Base-by-base conservation (phyloP, 2,113 vertebrate genomes). In the Gymnorhina tibicen region DNA sequence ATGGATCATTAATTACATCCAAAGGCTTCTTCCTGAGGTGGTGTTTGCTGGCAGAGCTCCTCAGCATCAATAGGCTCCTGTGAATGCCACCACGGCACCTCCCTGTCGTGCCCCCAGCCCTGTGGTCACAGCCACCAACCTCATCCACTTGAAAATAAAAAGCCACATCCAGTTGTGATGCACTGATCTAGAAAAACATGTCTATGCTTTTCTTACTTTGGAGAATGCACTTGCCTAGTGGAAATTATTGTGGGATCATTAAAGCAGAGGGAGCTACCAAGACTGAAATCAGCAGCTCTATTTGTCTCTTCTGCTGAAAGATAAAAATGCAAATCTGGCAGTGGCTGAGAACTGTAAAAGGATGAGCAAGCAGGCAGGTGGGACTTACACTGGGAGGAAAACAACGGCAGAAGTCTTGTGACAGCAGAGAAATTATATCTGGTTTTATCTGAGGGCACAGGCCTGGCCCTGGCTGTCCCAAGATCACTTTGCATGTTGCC, bases 181-280 rank as follows among this genome's bases (percentile, higher is more conserved):
- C 41, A 10, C 5, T 68, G 84, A 44, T 8, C 8, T 68, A 66
- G 58, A 21, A 73, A 53, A 52, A 35, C 2, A 3, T 46, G 46
- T 47, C 18, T 6, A 4, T 0, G 0, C 14, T 30, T 55, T n/a
- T 30, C 19, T 24, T 19, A 1, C 21, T 59, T 9, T 32, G 47
- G 12, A 13, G 27, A 67, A 67, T 14, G 23, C 17, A 9, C 10
- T 62, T 64, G 9, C 23, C 19, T 22, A 1, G 6, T 26, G 53
- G n/a, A 30, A 82, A 37, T 35, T 27, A 15, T 15, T 24, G 14
- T 52, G 50, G 55, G 56, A 76, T 1, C 6, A 4, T 27, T 50
- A 55, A 55, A 42, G 23, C 0, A 4, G 74, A 60, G 19, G 19
- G 32, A 79, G 28, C 20, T 22, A 44, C 15, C 12, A 16, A n/a